Evolutionary conservation across 2,888 invertebrate species (phyloP).

Genomic region (Scaptomyza flava): DNA sequence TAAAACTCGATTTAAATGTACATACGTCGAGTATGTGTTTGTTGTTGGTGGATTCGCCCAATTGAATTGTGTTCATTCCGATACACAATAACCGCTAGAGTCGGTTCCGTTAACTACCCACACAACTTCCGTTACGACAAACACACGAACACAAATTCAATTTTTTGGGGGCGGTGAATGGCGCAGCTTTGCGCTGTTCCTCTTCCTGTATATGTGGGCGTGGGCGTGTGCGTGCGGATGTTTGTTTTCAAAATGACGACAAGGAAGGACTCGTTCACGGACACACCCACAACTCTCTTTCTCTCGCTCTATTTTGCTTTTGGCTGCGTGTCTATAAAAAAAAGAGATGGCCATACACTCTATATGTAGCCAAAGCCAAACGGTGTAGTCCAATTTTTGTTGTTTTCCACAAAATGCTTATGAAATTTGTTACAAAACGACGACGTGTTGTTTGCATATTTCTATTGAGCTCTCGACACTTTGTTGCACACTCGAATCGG

Average conservation of each 20-base stretch:
- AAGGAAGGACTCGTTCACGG: slow-evolving; percentile 35
- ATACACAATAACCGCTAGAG: slow-evolving; percentile 63
- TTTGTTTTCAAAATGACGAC: slow-evolving; percentile 47
- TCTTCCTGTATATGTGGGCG: slow-evolving; percentile 13
- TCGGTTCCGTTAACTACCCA: slow-evolving; percentile 62
- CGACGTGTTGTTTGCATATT: slow-evolving; percentile 10
- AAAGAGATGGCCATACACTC: slow-evolving; percentile 39
- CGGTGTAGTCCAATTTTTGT: not conserved
- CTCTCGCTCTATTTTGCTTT: not conserved
- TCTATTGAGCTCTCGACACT: slow-evolving; percentile 21
- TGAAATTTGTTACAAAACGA: slow-evolving; percentile 36
- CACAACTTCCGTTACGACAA: slow-evolving; percentile 62
- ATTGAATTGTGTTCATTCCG: slow-evolving; percentile 71
- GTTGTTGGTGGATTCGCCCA: slow-evolving; percentile 46
- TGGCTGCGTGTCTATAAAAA: not conserved
- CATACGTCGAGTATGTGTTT: slow-evolving; percentile 15
- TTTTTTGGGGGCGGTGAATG: not conserved
- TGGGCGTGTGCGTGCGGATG: slow-evolving; percentile 30
- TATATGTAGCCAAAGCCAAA: not conserved
- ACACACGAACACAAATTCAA: slow-evolving; percentile 21
- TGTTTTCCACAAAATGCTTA: slow-evolving; percentile 44
- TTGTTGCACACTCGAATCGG: not conserved
- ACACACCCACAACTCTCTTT: slow-evolving; percentile 49
- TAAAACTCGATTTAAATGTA: not conserved
- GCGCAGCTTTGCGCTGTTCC: slow-evolving; percentile 1